Conservation (phyloP, 30 jellyfish, hydroid and myxozoan species). For the Pelagia noctiluca region DNA sequence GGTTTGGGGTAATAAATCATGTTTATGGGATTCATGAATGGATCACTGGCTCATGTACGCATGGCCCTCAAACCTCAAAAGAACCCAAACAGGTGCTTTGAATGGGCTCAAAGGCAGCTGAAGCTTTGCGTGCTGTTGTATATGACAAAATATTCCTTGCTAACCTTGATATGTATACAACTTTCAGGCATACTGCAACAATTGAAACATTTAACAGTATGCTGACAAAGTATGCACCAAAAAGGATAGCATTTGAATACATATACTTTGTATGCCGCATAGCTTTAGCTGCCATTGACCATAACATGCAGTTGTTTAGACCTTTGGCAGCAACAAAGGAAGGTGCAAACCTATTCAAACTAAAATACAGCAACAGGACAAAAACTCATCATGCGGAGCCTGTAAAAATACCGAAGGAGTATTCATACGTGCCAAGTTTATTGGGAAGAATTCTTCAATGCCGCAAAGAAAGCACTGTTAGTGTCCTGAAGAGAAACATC, state of each 20-base stretch:
- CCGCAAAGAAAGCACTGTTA: constrained; percentile 17
- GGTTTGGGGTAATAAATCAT: no score
- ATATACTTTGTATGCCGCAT: constrained; percentile 23
- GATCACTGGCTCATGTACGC: no score
- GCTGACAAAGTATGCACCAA: no score
- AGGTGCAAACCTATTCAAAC: background rate
- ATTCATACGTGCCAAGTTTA: constrained; percentile 5
- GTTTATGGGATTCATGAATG: no score
- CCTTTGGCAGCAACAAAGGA: constrained; percentile 2
- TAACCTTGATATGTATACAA: background rate
- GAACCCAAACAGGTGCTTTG: no score
- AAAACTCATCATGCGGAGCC: constrained; percentile 20
- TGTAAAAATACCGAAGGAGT: background rate
- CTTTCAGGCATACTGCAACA: no score
- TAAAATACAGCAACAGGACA: constrained; percentile 19
- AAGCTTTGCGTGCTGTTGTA: background rate
- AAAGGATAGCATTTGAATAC: no score
- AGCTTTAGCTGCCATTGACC: constrained; percentile 26
- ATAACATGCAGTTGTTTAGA: constrained; percentile 7
- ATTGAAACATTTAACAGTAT: no score
- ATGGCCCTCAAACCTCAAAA: no score
- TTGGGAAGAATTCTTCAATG: constrained; percentile 13
- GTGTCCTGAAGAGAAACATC: background rate
- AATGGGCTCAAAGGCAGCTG: no score
- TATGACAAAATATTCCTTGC: background rate